These are phyloP conservation scores for Corbicula japonica DNA, from an alignment of 2,888 invertebrate species.

Conservation along the genomic window DNA sequence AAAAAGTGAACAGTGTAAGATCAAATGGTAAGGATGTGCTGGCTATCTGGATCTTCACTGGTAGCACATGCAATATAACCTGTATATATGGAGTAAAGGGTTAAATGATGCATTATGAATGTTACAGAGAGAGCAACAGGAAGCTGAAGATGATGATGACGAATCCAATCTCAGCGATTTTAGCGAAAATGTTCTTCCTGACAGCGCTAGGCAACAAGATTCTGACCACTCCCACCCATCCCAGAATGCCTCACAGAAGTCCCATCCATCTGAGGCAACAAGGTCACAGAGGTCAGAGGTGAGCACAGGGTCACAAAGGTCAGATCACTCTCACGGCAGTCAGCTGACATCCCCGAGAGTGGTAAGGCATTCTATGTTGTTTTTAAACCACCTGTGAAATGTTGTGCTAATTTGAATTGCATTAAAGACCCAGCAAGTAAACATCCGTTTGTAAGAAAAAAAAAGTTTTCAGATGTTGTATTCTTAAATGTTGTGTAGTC, in stretches of 20 bases:
- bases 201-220: slow-evolving; percentile 18
- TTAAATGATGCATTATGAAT: too few relatives aligned
- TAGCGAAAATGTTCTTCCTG: slow-evolving; percentile 41
- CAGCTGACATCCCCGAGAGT: slow-evolving; percentile 36
- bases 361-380: slow-evolving; percentile 40
- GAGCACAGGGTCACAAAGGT: slow-evolving; percentile 40
- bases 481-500: too few relatives aligned
- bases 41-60: too few relatives aligned
- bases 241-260: slow-evolving; percentile 36
- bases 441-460: too few relatives aligned
- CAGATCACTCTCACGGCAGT: slow-evolving; percentile 24
- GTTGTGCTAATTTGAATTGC: not conserved
- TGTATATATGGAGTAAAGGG: too few relatives aligned
- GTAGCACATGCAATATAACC: too few relatives aligned
- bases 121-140: slow-evolving; percentile 44
- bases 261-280: slow-evolving; percentile 35
- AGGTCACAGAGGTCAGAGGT: slow-evolving; percentile 44
- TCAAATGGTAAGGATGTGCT: too few relatives aligned
- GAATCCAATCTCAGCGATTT: slow-evolving; percentile 48
- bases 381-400: too few relatives aligned
- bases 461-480: too few relatives aligned
- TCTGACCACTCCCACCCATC: slow-evolving; percentile 41
- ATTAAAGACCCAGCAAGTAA: too few relatives aligned
- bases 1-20: too few relatives aligned
- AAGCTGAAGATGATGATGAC: slow-evolving; percentile 17